A percentile compares a stretch with the other conserved stretches of the same genome.
Evolutionary conservation across 2,797 vertebrate species (phyloP).

Genomic region (Columba guinea): DNA sequence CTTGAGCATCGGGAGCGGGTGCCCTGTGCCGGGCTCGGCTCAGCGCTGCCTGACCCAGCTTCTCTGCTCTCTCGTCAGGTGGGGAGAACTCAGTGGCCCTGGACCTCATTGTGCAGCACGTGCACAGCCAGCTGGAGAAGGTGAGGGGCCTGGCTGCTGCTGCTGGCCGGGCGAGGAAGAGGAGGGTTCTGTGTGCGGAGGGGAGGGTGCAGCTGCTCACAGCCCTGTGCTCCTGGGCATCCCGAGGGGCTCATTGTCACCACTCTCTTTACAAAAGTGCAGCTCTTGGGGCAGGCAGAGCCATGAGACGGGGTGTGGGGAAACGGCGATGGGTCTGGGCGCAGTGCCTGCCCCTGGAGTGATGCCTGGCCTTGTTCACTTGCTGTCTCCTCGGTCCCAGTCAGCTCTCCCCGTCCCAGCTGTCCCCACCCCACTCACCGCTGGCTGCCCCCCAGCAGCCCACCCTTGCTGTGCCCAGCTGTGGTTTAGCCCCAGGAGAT

Average conservation of each 20-base stretch:
- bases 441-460: not conserved
- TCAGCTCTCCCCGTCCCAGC: not conserved
- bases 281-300: not conserved
- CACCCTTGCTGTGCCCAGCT: not conserved
- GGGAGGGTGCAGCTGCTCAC: not conserved
- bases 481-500: not conserved
- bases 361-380: accelerated
- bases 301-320: accelerated
- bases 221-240: not conserved
- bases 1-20: accelerated
- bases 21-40: not conserved
- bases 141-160: slow-evolving; percentile 65
- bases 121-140: slow-evolving; percentile 98
- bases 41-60: accelerated
- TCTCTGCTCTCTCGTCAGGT: slow-evolving; percentile 69
- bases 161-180: accelerated
- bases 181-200: not conserved
- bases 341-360: accelerated
- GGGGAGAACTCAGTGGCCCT: slow-evolving; percentile 95
- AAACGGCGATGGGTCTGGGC: accelerated
- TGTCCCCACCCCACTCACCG: not conserved
- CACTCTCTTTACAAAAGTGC: not conserved
- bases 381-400: not conserved
- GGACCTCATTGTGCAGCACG: slow-evolving; percentile 95
- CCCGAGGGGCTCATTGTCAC: too few species aligned